Base-by-base conservation (phyloP, 2,888 invertebrate genomes). In the Torymus aiolomorphi region DNA sequence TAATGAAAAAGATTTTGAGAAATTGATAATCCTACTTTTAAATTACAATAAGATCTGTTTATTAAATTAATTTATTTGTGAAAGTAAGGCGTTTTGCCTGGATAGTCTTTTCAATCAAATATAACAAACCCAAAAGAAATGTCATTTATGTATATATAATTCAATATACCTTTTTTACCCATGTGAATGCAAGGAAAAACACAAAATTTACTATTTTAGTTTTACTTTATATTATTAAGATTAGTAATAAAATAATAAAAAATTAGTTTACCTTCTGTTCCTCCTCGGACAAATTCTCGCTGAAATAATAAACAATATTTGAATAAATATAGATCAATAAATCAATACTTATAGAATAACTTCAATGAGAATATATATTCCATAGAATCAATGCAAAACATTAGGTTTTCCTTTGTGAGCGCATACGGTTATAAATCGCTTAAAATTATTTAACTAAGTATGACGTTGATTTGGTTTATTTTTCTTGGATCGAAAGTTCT, bases 201-300 rank as follows among this genome's bases (percentile, higher is more conserved):
- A 20, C 0, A 71, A 70, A 56, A 67, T 49, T 62, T 56, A 24
- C 42, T 14, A 67, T 69, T 56, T 51, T 62, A 65, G 52, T 54
- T 56, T 42, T 20, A 2, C 20, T 20, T 20, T 1, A 20, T n/a
- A n/a, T n/a, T n/a, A n/a, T 13, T 56, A 51, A 72, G 1, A 51
- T 18, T 4, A 49, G 31, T 49, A 5, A 10, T 54, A 57, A 72
- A 16, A 72, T 49, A 59, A 61, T 71, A 62, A 67, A 20, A 20
- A 20, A 20, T 20, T 20, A 20, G 20, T 72, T 85, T 85, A 89
- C 89, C 88, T 89, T 88, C 5, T 89, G 83, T 57, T 88, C 89
- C 14, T 85, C 86, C 63, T 89, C 89, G 24, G 85, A 67, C 62
- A 87, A 71, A 75, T 81, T 85, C 49, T 86, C 86, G 52, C 89